These are phyloP conservation scores for Zele albiditarsus DNA, from an alignment of 2,888 invertebrate genomes.

Conservation along the genomic window DNA sequence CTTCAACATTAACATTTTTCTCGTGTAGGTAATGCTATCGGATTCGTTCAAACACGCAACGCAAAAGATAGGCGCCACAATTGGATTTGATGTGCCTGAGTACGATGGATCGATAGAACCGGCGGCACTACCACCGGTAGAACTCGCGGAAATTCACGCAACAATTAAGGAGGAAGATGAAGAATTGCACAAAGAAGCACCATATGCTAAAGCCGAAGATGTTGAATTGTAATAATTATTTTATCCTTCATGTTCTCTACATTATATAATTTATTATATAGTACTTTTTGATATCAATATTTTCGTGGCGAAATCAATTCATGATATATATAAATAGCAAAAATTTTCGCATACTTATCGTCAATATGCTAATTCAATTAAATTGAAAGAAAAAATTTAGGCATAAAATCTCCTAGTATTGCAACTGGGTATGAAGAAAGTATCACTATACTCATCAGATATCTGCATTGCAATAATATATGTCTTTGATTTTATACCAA, in stretches of 20 bases:
- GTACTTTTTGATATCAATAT: constrained; percentile 7
- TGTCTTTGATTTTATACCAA: no score
- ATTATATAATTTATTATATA: not conserved
- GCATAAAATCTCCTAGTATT: no score
- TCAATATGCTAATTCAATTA: not conserved
- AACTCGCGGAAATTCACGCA: constrained; percentile 67
- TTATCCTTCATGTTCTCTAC: not conserved
- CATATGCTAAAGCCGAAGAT: constrained; percentile 64
- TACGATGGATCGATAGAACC: constrained; percentile 76
- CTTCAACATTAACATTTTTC: not conserved
- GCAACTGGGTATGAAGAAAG: no score
- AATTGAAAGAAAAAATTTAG: not conserved
- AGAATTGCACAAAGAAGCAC: constrained; percentile 55
- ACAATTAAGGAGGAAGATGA: constrained; percentile 56
- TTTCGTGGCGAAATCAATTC: not conserved
- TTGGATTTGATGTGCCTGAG: constrained; percentile 83
- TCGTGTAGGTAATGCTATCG: constrained; percentile 75
- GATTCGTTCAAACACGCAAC: constrained; percentile 89
- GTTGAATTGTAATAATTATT: constrained; percentile 59
- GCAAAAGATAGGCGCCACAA: constrained; percentile 88
- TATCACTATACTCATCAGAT: no score
- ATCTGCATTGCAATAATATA: no score
- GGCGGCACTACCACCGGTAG: constrained; percentile 65
- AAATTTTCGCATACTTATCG: not conserved
- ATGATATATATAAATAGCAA: not conserved